Evolutionary conservation across 2,113 vertebrate genomes (phyloP), one percentile per base, ranked within the genome.

Genomic region (Boulengeromyrus knoepffleri): DNA sequence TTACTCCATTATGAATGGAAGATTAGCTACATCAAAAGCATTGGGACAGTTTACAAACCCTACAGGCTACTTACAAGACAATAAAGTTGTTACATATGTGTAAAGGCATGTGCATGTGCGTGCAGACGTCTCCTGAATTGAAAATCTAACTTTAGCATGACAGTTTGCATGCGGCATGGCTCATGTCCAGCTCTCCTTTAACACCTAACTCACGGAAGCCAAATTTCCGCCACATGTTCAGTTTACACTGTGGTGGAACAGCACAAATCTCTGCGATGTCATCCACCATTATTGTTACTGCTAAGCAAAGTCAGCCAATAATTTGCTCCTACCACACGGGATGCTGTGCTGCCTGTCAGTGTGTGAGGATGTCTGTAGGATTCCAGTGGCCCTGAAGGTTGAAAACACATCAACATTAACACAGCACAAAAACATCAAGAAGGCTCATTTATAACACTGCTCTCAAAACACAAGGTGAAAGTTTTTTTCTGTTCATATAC

Each of bases 261-360:
- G 15, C 15, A 83, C 15, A 3, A 66, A 66, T 66, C n/a, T 66
- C 62, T 66, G 62, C 9, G 1, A 27, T 66, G 62, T 66, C n/a
- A 66, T 66, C 77, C 3, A 4, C 7, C 36, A 80, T 80, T 36
- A 42, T 80, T 80, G 74, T 80, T 42, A 80, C 27, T 80, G 1
- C 83, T 47, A 85, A 85, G 42, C 42, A 85, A 85, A 85, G 83
- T 47, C 47, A 85, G 83, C 83, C 42, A 85, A 85, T 85, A 85
- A 49, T 85, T 49, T 24, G 84, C 0, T 85, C 42, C 83, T n/a
- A 47, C 45, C 45, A 47, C 83, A 46, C 0, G 42, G 83, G 21
- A 47, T 85, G 19, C 83, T 85, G 21, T 62, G 56, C 39, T 42
- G 87, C 19, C 36, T 27, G 62, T n/a, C 62, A 66, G 10, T 47